Evolutionary conservation across 23 tunicate species (phyloP), one percentile per base, ranked within the genome.

Genomic region (Styela clava): DNA sequence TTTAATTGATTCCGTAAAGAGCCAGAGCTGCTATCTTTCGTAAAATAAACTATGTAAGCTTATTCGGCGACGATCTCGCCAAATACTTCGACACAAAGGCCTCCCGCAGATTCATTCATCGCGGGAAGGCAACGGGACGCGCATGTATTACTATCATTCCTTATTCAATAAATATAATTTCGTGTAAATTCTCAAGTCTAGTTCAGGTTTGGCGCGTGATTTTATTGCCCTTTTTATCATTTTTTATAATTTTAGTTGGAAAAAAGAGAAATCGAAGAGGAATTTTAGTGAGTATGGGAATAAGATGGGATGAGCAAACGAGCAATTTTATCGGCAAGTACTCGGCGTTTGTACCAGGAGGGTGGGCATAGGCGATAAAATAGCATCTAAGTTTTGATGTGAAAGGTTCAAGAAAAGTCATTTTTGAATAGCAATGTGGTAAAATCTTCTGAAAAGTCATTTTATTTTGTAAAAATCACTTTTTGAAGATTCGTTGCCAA

Each of bases 171-270:
- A 44, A 44, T 44, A 44, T 44, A 44, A 5, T 44, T 44, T 12
- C 7, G 7, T 44, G 56, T 44, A 44, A 44, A 44, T 44, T 44
- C 12, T 44, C 56, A 44, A 26, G 77, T 71, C 77, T 27, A 71
- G 77, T 71, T 71, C 77, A 71, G 37, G 77, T 71, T 71, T 71
- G 77, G 35, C 24, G 34, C 35, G 34, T 71, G 29, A 71, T 71
- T 71, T 71, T 28, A 30, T 34, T 32, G 34, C 77, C 35, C 34
- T 71, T 29, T 30, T 19, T 33, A 16, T 26, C 35, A 29, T 71
- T 71, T 71, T 71, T 9, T 26, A 3, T 44, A 5, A 44, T 5
- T 44, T 44, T 44, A 7, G 12, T 5, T 44, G 7, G 7, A 44
- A 44, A 44, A 44, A 44, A 44, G 56, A 44, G 56, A 44, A 44